These are phyloP conservation scores for Phataginus tetradactyla DNA, from an alignment of 2,797 vertebrate genomes.

Conservation along the genomic window DNA sequence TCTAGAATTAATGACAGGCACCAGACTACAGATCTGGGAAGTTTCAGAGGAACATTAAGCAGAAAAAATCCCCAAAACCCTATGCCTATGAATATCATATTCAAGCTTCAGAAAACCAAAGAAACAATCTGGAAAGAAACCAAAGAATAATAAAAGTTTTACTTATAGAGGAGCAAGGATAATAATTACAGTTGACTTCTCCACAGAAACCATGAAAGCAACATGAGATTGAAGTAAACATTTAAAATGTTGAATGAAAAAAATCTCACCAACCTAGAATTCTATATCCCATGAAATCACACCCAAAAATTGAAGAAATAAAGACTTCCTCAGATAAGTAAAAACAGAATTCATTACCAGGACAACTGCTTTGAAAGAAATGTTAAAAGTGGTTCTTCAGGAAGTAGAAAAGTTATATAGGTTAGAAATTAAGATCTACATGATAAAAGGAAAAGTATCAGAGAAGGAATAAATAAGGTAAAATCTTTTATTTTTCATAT, in stretches of 20 bases:
- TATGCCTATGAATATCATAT: neutral
- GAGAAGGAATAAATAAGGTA: neutral
- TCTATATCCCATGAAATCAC: neutral
- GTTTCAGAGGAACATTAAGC: neutral
- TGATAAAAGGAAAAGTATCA: neutral
- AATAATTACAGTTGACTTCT: neutral
- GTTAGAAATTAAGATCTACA: neutral
- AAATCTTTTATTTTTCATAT: neutral
- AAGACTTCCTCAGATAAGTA: neutral
- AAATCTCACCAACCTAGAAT: neutral
- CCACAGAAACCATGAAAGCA: neutral
- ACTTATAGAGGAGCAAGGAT: neutral
- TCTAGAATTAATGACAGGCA: neutral
- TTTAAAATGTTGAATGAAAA: neutral
- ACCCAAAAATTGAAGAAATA: neutral
- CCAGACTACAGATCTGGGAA: neutral
- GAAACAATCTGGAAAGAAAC: neutral
- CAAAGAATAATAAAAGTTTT: neutral
- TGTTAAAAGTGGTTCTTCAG: neutral
- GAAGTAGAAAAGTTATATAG: neutral
- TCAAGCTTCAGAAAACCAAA: neutral
- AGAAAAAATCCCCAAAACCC: neutral
- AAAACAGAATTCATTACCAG: neutral
- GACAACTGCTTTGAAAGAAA: neutral
- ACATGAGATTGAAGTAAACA: neutral